phyloP scores from a whole-genome alignment of 2,888 invertebrate genomes.

The Euzophera pinguis region DNA sequence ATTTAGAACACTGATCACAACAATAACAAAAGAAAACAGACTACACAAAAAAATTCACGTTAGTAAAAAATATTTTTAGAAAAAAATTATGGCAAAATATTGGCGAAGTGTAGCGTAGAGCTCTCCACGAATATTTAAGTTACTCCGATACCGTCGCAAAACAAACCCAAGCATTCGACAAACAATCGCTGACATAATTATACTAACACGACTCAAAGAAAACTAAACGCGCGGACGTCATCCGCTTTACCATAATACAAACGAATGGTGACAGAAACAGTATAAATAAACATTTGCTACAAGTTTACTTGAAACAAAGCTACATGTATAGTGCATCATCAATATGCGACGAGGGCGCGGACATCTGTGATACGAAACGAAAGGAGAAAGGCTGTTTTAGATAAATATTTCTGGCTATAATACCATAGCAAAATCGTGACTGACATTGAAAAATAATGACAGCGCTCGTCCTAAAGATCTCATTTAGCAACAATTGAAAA shows the following conservation, averaged over 20 bases:
- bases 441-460: no score
- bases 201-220: conserved; percentile 39
- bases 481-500: no score
- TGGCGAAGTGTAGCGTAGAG: conserved; percentile 64
- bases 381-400: background rate
- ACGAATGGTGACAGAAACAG: conserved; percentile 26
- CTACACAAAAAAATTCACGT: conserved; percentile 47
- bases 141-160: conserved; percentile 45
- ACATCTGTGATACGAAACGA: background rate
- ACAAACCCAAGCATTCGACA: conserved; percentile 47
- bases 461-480: no score
- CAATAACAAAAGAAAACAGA: conserved; percentile 35
- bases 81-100: conserved; percentile 74
- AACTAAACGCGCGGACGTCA: conserved; percentile 25
- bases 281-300: conserved; percentile 30
- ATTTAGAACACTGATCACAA: conserved; percentile 54
- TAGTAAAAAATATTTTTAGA: conserved; percentile 56
- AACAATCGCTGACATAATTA: conserved; percentile 43
- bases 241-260: conserved; percentile 24
- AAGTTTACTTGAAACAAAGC: conserved; percentile 26
- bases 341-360: background rate
- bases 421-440: no score
- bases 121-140: conserved; percentile 59
- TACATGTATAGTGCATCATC: conserved; percentile 15
- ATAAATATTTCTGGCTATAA: background rate